Base-by-base conservation (phyloP, 2,113 vertebrate genomes). In the Pseudorasbora parva region DNA sequence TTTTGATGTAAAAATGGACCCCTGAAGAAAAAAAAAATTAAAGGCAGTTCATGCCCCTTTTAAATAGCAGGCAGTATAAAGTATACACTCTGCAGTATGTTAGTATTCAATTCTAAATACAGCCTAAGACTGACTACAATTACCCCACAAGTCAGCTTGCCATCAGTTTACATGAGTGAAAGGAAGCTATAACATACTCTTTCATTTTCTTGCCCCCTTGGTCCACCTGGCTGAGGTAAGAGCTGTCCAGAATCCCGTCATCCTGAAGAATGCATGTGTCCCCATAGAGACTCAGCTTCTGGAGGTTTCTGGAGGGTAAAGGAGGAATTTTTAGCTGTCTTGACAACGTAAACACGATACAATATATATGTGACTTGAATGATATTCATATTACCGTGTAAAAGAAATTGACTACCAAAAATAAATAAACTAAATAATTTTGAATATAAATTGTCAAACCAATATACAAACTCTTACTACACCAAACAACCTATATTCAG, bases 141-240 rank as follows among this genome's bases (percentile, higher is more conserved):
- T 37, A 37, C 6, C 37, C 37, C 7, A 37, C 37, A 37, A 33
- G 15, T 21, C 68, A 45, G 68, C 68, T 45, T 49, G 47, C 3
- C 30, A 51, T 73, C 25, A 49, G 43, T 43, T 41, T 23, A 47
- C 21, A 43, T 47, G 15, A 47, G 47, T 27, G 4, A 27, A 74
- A 74, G 47, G 8, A 19, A 25, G 64, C 19, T 49, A 51, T 74
- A 19, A 93, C 98, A 97, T 94, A 99, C 98, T 98, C 97, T 69
- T 97, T 96, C 87, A 99, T 95, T 92, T 97, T 98, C 92, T 99
- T 99, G 90, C 96, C 96, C 60, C 96, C 97, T 72, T 96, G 96
- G 86, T 98, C 96, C 86, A 97, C 96, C 84, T 97, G 97, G 91
- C 93, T 95, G 88, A 98, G 95, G 92, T 96, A 95, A 62, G 96